phyloP scores from a whole-genome alignment of 2,797 vertebrate genomes.

The Balearica regulorum region DNA sequence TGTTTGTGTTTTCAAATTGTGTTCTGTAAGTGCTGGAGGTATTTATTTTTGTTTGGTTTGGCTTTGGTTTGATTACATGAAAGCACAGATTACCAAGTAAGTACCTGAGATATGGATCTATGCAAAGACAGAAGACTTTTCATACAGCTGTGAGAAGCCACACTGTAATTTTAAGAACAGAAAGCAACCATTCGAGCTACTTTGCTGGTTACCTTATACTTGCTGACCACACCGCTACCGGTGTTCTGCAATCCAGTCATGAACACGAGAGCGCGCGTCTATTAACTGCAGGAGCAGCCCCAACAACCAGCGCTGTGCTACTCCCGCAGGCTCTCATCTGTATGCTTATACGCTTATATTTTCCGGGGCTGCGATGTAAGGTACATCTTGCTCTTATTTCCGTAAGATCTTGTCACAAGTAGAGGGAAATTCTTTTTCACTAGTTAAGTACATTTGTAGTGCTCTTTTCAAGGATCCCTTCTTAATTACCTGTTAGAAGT shows the following conservation, averaged over 20 bases:
- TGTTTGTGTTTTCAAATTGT: not conserved
- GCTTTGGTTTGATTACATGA: not conserved
- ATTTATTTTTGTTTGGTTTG: not conserved
- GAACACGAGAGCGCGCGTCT: not conserved
- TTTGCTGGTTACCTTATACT: not conserved
- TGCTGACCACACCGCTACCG: not conserved
- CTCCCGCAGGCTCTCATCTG: not conserved
- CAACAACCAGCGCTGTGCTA: accelerated
- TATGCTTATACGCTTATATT: not conserved
- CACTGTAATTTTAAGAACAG: not conserved
- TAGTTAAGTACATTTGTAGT: not conserved
- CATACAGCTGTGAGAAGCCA: not conserved
- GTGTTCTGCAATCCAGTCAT: not conserved
- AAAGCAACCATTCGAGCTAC: not conserved
- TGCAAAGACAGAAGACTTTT: not conserved
- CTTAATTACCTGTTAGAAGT: not conserved
- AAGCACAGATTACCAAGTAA: accelerated
- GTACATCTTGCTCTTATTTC: not conserved
- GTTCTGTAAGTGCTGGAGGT: not conserved
- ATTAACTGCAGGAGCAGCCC: not conserved
- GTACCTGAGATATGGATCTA: not conserved
- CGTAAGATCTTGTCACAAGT: accelerated
- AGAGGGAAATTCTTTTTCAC: not conserved
- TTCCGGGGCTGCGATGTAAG: not conserved
- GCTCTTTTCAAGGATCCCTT: not conserved